Evolutionary conservation across 2,888 invertebrate genomes (phyloP).

Genomic region (Bombylius discolor): DNA sequence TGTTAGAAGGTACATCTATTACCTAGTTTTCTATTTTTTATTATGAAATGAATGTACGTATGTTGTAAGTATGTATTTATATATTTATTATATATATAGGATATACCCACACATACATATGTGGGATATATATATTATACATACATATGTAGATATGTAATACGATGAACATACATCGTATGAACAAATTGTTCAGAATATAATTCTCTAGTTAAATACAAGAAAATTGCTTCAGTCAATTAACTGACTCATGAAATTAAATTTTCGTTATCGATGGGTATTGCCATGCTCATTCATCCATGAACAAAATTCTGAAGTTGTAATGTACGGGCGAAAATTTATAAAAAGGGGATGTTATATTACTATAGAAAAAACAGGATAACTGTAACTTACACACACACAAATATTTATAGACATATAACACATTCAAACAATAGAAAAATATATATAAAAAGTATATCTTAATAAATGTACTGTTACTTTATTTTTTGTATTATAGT

Average conservation of each 20-base stretch:
- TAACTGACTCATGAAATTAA: constrained; percentile 12
- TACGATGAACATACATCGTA: neutral
- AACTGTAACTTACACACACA: too few relatives aligned
- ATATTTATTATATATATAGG: neutral
- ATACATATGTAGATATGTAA: neutral
- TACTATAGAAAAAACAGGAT: too few relatives aligned
- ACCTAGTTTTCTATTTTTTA: neutral
- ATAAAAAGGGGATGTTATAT: too few relatives aligned
- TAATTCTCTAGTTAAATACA: constrained; percentile 4
- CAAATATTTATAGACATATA: too few relatives aligned
- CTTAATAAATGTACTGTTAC: too few relatives aligned
- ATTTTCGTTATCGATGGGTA: constrained; percentile 9
- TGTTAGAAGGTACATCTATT: neutral
- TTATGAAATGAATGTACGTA: neutral
- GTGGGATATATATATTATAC: too few relatives aligned
- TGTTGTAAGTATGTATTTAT: too few relatives aligned
- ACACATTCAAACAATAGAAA: too few relatives aligned
- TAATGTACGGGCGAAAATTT: neutral
- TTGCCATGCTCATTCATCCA: constrained; percentile 1
- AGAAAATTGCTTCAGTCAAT: constrained; percentile 10
- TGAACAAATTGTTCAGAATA: neutral
- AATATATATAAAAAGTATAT: too few relatives aligned
- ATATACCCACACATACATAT: too few relatives aligned
- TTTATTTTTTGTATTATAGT: too few relatives aligned
- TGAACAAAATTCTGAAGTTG: neutral